Evolutionary conservation across 2,888 invertebrate species (phyloP).

Genomic region (Andrena minutula): DNA sequence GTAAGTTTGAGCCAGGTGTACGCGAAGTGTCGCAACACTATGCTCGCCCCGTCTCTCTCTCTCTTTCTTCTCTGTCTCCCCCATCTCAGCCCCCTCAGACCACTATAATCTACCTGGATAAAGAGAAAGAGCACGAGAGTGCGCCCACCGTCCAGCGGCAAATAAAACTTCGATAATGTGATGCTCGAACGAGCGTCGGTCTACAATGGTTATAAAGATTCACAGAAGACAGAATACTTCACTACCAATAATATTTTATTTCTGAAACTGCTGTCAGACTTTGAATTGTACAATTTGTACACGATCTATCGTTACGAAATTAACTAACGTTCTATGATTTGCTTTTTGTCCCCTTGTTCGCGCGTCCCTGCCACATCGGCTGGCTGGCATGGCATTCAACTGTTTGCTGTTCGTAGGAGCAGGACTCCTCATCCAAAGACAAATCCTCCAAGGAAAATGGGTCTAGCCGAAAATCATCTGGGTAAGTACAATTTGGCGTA

Average conservation of each 20-base stretch:
- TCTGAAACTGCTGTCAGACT: slow-evolving; percentile 60
- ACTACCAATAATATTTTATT: slow-evolving; percentile 60
- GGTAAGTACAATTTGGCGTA: slow-evolving; percentile 84
- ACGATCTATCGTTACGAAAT: slow-evolving; percentile 70
- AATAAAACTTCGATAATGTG: slow-evolving; percentile 57
- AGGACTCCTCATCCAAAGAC: slow-evolving; percentile 83
- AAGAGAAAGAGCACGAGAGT: slow-evolving; percentile 73
- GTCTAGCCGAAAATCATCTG: slow-evolving; percentile 86
- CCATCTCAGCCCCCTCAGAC: slow-evolving; percentile 68
- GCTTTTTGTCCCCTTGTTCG: slow-evolving; percentile 85
- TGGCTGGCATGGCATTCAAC: slow-evolving; percentile 84
- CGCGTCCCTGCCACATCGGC: slow-evolving; percentile 84
- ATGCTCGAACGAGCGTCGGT: slow-evolving; percentile 65
- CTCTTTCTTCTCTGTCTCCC: slow-evolving; percentile 61
- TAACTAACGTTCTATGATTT: slow-evolving; percentile 82
- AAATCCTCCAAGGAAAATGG: slow-evolving; percentile 87
- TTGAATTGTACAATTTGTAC: slow-evolving; percentile 64
- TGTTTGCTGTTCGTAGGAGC: slow-evolving; percentile 85
- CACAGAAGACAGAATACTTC: slow-evolving; percentile 55
- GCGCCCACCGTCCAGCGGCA: slow-evolving; percentile 65
- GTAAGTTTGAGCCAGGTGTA: slow-evolving; percentile 83
- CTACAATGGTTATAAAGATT: slow-evolving; percentile 55
- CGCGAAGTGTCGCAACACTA: slow-evolving; percentile 77
- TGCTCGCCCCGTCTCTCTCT: slow-evolving; percentile 77
- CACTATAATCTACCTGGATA: slow-evolving; percentile 66